phyloP scores from a whole-genome alignment of 37 sponge, comb jelly and placozoan genomes.

The Chondrosia reniformis region DNA sequence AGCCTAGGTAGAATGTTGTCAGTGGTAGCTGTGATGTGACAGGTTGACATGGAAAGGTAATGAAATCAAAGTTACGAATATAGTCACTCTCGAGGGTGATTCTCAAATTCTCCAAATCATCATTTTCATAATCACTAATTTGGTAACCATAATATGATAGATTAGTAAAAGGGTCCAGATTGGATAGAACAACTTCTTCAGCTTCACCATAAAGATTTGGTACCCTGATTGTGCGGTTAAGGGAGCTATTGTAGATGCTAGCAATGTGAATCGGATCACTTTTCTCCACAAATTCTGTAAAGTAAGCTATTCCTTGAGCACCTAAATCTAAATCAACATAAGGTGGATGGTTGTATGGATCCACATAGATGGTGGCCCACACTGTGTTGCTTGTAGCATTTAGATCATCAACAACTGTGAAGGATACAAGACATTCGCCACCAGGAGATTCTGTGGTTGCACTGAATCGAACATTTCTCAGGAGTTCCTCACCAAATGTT shows the following conservation, averaged over 20 bases:
- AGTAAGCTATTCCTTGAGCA: slow-evolving; percentile 42
- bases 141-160: slow-evolving; percentile 66
- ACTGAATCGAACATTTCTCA: background rate
- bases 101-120: slow-evolving; percentile 45
- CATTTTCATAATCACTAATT: slow-evolving; percentile 47
- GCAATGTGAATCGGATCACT: slow-evolving; percentile 49
- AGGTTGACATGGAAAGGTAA: slow-evolving; percentile 54
- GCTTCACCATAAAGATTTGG: slow-evolving; percentile 55
- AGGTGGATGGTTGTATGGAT: slow-evolving; percentile 50
- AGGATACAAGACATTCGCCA: slow-evolving; percentile 40
- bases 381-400: slow-evolving; percentile 23
- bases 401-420: slow-evolving; percentile 37
- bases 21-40: background rate
- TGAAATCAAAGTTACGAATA: slow-evolving; percentile 38
- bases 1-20: slow-evolving; percentile 16
- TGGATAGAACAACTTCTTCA: slow-evolving; percentile 50
- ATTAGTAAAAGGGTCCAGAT: slow-evolving; percentile 31
- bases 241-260: slow-evolving; percentile 56
- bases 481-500: slow-evolving; percentile 9
- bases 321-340: slow-evolving; percentile 68
- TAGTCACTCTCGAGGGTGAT: slow-evolving; percentile 21
- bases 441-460: background rate
- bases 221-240: slow-evolving; percentile 34
- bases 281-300: slow-evolving; percentile 41
- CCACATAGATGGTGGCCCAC: slow-evolving; percentile 23